Evolutionary conservation across 2,797 vertebrate genomes (phyloP).

Genomic region (Sitta carolinensis): DNA sequence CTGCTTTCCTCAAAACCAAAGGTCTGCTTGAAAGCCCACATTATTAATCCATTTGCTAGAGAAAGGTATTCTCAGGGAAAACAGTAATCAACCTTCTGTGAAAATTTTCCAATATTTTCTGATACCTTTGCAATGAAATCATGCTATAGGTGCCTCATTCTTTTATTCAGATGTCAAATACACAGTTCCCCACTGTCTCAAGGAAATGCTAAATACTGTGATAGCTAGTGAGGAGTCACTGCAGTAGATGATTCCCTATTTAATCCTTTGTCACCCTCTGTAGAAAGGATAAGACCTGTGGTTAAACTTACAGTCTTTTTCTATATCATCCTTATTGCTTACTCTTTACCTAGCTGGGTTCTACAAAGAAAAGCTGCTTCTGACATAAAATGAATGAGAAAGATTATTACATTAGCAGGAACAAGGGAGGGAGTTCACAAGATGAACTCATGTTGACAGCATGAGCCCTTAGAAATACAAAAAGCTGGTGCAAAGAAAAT

Average conservation of each 20-base stretch:
- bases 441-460: background rate
- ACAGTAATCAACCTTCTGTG: background rate
- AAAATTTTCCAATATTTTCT: background rate
- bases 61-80: background rate
- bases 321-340: background rate
- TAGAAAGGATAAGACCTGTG: background rate
- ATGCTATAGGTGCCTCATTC: background rate
- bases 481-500: background rate
- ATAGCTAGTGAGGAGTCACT: background rate
- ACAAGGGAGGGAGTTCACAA: background rate
- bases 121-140: background rate
- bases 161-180: background rate
- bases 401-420: background rate
- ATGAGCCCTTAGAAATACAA: background rate
- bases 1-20: background rate
- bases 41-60: background rate
- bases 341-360: background rate
- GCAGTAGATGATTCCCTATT: background rate
- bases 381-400: background rate
- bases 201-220: background rate
- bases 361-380: background rate
- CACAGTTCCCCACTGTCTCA: background rate
- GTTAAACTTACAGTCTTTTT: background rate
- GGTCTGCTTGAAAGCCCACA: background rate
- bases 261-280: background rate